Conservation (phyloP, 2,113 vertebrate species). For the Paedocypris sp. region DNA sequence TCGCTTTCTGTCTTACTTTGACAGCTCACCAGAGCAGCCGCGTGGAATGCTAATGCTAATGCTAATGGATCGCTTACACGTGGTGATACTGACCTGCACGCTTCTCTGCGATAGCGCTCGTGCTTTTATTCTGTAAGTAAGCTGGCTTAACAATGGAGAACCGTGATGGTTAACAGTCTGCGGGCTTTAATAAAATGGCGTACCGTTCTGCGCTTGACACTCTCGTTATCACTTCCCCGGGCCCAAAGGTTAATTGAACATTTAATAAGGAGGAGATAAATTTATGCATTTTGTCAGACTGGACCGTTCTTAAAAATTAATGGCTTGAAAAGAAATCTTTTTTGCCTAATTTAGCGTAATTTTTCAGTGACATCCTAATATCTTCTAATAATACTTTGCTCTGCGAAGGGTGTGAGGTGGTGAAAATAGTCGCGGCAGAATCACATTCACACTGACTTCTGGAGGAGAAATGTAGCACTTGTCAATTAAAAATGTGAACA, state of each 20-base stretch:
- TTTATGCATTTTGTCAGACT: neutral
- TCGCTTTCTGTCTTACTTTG: no score
- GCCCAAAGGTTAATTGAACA: conserved; percentile 27
- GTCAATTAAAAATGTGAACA: no score
- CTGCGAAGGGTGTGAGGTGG: neutral
- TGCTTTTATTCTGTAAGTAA: conserved; percentile 39
- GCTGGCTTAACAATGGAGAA: conserved; percentile 19
- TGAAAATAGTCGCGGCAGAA: no score
- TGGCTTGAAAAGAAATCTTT: neutral
- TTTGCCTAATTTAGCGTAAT: conserved; percentile 7
- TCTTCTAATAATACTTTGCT: neutral
- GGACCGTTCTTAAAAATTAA: conserved; percentile 9
- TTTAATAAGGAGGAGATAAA: neutral
- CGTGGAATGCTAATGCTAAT: neutral
- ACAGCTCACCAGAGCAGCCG: no score
- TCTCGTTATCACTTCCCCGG: conserved; percentile 26
- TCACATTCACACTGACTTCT: conserved; percentile 7
- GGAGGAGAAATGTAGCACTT: no score
- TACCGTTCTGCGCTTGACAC: conserved; percentile 27
- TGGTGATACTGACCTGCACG: no score
- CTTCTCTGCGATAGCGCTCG: no score
- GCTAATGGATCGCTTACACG: no score
- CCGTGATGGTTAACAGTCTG: conserved; percentile 51
- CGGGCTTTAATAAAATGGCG: conserved; percentile 47
- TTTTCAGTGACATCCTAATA: conserved; percentile 13